Conservation (phyloP, 1,140 invertebrate species). For the Drosophila gunungcola region DNA sequence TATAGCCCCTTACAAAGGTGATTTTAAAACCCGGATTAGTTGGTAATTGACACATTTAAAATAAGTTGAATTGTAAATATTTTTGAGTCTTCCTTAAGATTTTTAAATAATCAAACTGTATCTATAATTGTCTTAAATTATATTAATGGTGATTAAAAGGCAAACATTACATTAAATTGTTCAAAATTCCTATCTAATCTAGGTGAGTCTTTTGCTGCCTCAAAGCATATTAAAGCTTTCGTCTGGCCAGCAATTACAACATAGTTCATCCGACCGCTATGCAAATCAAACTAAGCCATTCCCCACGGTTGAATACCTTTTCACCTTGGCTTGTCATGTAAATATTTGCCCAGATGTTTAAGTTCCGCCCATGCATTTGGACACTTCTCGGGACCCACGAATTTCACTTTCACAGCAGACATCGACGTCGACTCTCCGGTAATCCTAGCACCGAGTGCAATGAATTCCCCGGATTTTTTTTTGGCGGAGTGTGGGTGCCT, state of each 20-base stretch:
- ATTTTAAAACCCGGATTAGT: too few relatives aligned
- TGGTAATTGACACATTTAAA: too few relatives aligned
- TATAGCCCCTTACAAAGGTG: too few relatives aligned
- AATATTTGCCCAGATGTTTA: constrained; percentile 60
- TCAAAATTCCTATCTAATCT: too few relatives aligned
- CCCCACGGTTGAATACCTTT: constrained; percentile 1
- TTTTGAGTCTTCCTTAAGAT: background rate
- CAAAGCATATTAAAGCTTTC: background rate
- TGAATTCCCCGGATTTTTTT: constrained; percentile 61
- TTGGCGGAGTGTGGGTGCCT: constrained; percentile 26
- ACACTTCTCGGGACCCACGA: constrained; percentile 45
- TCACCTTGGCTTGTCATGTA: constrained; percentile 56
- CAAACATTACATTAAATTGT: too few relatives aligned
- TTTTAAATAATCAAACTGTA: too few relatives aligned
- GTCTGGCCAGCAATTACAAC: constrained; percentile 15
- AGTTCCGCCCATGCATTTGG: constrained; percentile 10
- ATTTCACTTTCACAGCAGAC: constrained; percentile 72
- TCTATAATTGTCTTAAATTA: too few relatives aligned
- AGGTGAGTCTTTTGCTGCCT: background rate
- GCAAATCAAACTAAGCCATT: constrained; percentile 51
- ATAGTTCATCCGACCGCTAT: constrained; percentile 53
- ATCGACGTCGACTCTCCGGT: constrained; percentile 10
- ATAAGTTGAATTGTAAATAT: too few relatives aligned
- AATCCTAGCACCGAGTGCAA: constrained; percentile 28
- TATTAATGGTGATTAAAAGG: too few relatives aligned